These are phyloP conservation scores for Nannospalax galili DNA, from an alignment of 2,113 vertebrate genomes.

Conservation along the genomic window DNA sequence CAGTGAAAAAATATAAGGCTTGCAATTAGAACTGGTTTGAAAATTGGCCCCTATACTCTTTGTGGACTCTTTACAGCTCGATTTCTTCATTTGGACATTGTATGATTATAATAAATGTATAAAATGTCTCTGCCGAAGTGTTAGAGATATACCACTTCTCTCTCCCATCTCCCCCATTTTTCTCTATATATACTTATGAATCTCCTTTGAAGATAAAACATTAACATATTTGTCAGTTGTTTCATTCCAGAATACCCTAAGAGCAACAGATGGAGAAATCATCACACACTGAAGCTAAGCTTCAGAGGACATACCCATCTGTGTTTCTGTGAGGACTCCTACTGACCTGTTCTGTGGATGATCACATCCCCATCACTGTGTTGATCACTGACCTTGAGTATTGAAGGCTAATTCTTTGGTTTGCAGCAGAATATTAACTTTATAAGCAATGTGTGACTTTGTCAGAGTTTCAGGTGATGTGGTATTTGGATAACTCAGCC, in stretches of 20 bases:
- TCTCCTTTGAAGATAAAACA: background rate
- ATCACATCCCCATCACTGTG: rapidly evolving
- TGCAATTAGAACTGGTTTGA: background rate
- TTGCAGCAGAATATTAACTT: background rate
- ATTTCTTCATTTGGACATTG: background rate
- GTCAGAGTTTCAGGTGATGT: background rate
- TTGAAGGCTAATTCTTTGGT: background rate
- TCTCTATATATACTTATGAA: background rate
- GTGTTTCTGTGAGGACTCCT: background rate
- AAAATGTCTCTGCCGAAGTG: background rate
- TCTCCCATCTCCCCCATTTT: too few species aligned
- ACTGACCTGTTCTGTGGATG: rapidly evolving
- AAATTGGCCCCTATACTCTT: background rate
- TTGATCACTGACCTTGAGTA: background rate
- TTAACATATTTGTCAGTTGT: background rate
- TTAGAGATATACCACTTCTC: too few species aligned
- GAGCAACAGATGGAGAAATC: background rate
- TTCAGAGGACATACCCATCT: too few species aligned
- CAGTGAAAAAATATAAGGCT: too few species aligned
- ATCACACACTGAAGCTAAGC: too few species aligned
- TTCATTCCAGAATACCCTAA: background rate
- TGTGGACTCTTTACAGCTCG: background rate
- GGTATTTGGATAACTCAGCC: background rate
- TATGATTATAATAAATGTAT: background rate
- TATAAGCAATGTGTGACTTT: background rate